These are phyloP conservation scores for Stichodactyla helianthus DNA, from an alignment of 64 coral and sea anemone genomes.

Conservation along the genomic window DNA sequence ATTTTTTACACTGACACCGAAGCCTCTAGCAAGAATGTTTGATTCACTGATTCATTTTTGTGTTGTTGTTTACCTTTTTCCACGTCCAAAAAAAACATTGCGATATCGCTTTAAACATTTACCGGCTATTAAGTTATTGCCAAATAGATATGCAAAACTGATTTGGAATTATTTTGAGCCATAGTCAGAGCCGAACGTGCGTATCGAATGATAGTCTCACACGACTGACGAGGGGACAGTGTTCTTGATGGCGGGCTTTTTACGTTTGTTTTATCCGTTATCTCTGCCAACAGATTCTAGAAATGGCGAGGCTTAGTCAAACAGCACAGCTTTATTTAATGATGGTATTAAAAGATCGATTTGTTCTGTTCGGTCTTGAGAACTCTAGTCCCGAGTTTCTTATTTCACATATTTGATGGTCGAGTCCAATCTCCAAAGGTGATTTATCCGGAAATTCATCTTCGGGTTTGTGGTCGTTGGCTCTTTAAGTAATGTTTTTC, in stretches of 20 bases:
- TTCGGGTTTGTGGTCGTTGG: not conserved
- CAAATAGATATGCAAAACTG: not conserved
- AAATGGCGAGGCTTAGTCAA: not conserved
- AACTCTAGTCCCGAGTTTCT: not conserved
- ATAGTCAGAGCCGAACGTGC: not conserved
- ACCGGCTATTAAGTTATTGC: not conserved
- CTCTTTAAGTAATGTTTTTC: not conserved
- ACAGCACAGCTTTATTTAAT: not conserved
- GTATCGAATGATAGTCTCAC: not conserved
- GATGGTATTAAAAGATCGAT: not conserved
- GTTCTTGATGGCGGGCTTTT: not conserved
- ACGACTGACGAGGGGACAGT: not conserved
- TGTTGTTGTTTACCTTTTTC: not conserved
- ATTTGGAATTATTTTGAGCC: not conserved
- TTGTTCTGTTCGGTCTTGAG: not conserved
- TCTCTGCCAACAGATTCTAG: not conserved
- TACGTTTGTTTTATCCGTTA: not conserved
- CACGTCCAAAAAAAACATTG: not conserved
- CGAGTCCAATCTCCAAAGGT: not conserved
- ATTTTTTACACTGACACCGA: not conserved
- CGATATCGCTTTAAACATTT: not conserved
- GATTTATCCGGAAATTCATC: constrained; percentile 13
- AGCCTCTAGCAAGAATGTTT: not conserved
- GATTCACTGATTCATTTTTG: not conserved
- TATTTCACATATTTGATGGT: not conserved